Evolutionary conservation across 1,140 invertebrate species (phyloP), one percentile per base, ranked within the genome.

Genomic region (Helicoverpa zea): DNA sequence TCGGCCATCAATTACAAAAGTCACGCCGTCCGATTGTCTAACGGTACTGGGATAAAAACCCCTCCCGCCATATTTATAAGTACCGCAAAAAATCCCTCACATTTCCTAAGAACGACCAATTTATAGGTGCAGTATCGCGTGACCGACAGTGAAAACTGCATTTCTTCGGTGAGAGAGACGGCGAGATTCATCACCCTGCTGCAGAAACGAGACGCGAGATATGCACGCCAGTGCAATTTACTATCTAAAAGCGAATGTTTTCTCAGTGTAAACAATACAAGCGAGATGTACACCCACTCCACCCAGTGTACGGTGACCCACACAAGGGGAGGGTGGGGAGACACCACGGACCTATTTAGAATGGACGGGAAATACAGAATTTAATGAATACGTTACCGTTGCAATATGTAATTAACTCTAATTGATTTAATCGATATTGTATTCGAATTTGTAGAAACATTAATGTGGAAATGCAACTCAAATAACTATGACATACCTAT

Each of bases 101-200:
- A 54, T 77, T 77, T 77, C 76, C 63, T 68, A 52, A 77, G 49
- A 58, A 59, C 73, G 87, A 87, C 56, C 75, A 81, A 81, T 82
- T 79, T 82, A 72, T 66, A 64, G 47, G 56, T 23, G 51, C 72
- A 79, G 47, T 63, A 35, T 86, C 79, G 82, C 84, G 84, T 86
- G 84, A 83, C 74, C 74, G 56, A 54, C 78, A 83, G 82, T 83
- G 84, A 86, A 85, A 86, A 82, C 80, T 83, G 82, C 82, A 86
- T 86, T 86, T 86, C 81, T 83, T 77, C 54, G 23, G 10, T 4
- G 66, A 81, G 9, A 64, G 79, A 78, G 80, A 83, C 30, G 66
- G 9, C 12, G 16, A 70, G 30, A 76, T 68, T 30, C 29, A 16
- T 29, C 23, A 29, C 47, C 29, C 12, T n/a, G 13, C 23, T 13